A percentile compares a stretch with the other conserved stretches of the same genome.
Conservation (phyloP, 1,140 invertebrate genomes). For the Heliothis virescens region DNA sequence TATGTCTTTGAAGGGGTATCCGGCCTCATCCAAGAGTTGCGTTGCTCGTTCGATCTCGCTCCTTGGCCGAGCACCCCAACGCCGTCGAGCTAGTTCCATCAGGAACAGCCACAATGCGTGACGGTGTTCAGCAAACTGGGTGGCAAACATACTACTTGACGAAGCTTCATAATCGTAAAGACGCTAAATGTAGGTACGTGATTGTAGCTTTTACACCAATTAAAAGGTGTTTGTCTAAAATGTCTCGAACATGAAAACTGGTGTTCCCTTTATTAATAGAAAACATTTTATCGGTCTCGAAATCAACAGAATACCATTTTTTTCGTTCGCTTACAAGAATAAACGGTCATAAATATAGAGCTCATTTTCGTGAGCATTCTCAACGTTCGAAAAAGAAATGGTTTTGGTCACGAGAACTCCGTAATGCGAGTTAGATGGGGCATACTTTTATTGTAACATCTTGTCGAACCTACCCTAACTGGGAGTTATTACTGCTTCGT, state of each 20-base stretch:
- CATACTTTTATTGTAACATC: slow-evolving; percentile 69
- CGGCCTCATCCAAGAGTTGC: slow-evolving; percentile 63
- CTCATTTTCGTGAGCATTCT: slow-evolving; percentile 79
- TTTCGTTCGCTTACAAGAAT: slow-evolving; percentile 62
- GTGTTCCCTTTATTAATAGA: slow-evolving; percentile 65
- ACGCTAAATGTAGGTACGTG: too few species aligned
- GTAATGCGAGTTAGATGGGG: slow-evolving; percentile 76
- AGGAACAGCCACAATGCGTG: slow-evolving; percentile 77
- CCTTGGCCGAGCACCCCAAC: slow-evolving; percentile 71
- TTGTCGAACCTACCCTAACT: slow-evolving; percentile 75
- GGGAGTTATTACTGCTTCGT: slow-evolving; percentile 66
- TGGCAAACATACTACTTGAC: too few species aligned
- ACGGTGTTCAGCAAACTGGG: slow-evolving; percentile 65
- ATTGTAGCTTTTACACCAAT: too few species aligned
- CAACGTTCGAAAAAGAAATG: slow-evolving; percentile 74
- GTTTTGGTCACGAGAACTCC: slow-evolving; percentile 70
- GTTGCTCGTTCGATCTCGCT: slow-evolving; percentile 67
- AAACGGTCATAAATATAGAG: slow-evolving; percentile 71
- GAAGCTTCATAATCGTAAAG: too few species aligned
- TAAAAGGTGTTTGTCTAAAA: slow-evolving; percentile 36
- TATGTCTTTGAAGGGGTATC: slow-evolving; percentile 77
- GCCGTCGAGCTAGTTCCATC: slow-evolving; percentile 77
- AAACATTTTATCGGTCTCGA: slow-evolving; percentile 65
- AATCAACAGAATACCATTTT: slow-evolving; percentile 61
- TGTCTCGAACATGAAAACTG: slow-evolving; percentile 51